Base-by-base conservation (phyloP, 2,888 invertebrate species). In the Dryadula phaetusa region DNA sequence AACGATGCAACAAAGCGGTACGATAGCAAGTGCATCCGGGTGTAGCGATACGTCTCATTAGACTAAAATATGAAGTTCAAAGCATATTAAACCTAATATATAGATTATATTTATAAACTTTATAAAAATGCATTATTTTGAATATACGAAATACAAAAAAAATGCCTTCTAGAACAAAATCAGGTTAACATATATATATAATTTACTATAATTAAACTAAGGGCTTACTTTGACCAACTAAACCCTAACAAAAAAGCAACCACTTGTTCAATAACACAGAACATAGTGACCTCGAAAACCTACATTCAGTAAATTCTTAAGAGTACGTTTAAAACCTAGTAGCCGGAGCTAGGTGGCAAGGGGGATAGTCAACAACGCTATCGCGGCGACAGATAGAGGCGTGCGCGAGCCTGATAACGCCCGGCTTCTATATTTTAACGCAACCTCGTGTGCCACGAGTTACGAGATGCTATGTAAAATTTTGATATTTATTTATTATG, bases 391-490 rank as follows among this genome's bases (percentile, higher is more conserved):
- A 81, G 82, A 84, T 78, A 77, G 77, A 72, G 76, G 82, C 79
- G 81, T 83, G 81, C 79, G 79, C 79, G 75, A 72, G 63, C 42
- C 74, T 76, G 82, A 84, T 82, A 83, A 79, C 78, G 73, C 67
- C 52, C 64, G 61, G 74, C 77, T 64, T 64, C 64, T 70, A 73
- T 74, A 74, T 74, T 76, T 74, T 70, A 72, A 72, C 75, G 70
- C 70, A 67, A 58, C 52, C 75, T 64, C 70, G 56, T 56, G 70
- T 65, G 72, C 70, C 74, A 65, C 64, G 53, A 79, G 74, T 72
- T 64, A 65, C 64, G 71, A 58, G 70, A 56, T 56, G 8, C 10
- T 37, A 25, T 56, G 22, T 40, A n/a, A 56, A 56, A 40, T 40
- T 22, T 25, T 52, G 28, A 14, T 28, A 52, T 52, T 28, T 16